Evolutionary conservation across 2,888 invertebrate genomes (phyloP).

Genomic region (Calameuta filiformis): DNA sequence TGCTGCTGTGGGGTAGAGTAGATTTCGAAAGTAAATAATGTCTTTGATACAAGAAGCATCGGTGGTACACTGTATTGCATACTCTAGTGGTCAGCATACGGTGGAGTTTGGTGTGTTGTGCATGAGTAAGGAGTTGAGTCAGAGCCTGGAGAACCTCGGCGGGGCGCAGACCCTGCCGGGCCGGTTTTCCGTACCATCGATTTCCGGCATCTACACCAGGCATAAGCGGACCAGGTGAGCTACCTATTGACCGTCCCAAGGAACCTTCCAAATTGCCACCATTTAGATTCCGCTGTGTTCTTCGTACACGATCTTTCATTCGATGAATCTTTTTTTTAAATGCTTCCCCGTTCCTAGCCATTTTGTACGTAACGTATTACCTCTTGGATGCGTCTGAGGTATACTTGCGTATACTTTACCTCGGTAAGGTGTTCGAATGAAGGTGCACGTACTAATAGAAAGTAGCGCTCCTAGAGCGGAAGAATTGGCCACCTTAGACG

Average conservation of each 20-base stretch:
- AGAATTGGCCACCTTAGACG: too few species aligned
- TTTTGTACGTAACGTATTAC: too few species aligned
- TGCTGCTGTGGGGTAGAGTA: conserved; percentile 14
- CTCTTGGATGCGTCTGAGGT: background rate
- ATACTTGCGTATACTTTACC: background rate
- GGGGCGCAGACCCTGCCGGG: conserved; percentile 76
- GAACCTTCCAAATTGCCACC: background rate
- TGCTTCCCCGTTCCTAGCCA: too few species aligned
- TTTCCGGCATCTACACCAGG: conserved; percentile 84
- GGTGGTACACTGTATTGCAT: conserved; percentile 66
- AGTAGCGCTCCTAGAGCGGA: too few species aligned
- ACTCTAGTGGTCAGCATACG: conserved; percentile 67
- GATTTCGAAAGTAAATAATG: conserved; percentile 18
- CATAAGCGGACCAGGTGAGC: conserved; percentile 86
- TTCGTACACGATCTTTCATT: too few species aligned
- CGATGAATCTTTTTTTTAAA: too few species aligned
- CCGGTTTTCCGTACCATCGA: conserved; percentile 71
- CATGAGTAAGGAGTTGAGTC: conserved; percentile 68
- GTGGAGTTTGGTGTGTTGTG: conserved; percentile 67
- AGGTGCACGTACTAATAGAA: too few species aligned
- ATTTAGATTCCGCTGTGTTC: too few species aligned
- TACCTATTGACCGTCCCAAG: conserved; percentile 18
- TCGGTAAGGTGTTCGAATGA: too few species aligned
- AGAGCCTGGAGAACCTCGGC: conserved; percentile 71
- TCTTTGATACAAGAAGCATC: conserved; percentile 56